Conservation (phyloP, 1,140 invertebrate species). For the Asobara japonica region DNA sequence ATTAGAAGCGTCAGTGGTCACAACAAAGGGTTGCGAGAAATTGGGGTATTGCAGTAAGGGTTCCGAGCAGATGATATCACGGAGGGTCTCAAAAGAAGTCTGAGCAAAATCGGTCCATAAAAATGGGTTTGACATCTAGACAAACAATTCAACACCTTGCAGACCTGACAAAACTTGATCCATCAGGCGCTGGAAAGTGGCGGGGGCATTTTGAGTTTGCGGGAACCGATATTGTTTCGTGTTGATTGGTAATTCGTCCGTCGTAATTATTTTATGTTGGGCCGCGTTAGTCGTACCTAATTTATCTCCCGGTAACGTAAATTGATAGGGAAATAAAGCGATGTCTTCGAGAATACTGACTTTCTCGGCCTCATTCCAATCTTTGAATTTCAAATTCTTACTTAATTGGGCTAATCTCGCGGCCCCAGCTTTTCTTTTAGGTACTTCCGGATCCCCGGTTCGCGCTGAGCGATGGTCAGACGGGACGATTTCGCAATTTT, state of each 20-base stretch:
- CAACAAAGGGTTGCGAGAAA: slow-evolving; percentile 38
- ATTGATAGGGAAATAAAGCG: not conserved
- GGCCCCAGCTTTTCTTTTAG: not conserved
- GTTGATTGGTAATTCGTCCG: slow-evolving; percentile 1
- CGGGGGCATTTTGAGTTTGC: not conserved
- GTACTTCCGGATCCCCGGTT: not conserved
- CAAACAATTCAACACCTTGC: too few relatives aligned
- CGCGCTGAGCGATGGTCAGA: not conserved
- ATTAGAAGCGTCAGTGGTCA: slow-evolving; percentile 42
- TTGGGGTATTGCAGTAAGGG: not conserved
- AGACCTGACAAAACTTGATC: slow-evolving; percentile 35
- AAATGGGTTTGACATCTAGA: too few relatives aligned
- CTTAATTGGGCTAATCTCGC: not conserved
- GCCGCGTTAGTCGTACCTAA: not conserved
- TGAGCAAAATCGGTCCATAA: not conserved
- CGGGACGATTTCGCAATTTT: not conserved
- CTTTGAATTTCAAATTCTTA: not conserved
- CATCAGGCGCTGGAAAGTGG: too few relatives aligned
- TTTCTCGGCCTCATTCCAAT: not conserved
- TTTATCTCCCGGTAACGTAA: not conserved
- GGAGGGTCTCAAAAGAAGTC: slow-evolving; percentile 36
- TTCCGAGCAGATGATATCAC: slow-evolving; percentile 22
- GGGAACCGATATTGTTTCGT: not conserved
- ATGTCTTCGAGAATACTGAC: not conserved
- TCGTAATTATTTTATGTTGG: slow-evolving; percentile 12